Conservation (phyloP, 1,140 invertebrate species). For the Zophobas morio region DNA sequence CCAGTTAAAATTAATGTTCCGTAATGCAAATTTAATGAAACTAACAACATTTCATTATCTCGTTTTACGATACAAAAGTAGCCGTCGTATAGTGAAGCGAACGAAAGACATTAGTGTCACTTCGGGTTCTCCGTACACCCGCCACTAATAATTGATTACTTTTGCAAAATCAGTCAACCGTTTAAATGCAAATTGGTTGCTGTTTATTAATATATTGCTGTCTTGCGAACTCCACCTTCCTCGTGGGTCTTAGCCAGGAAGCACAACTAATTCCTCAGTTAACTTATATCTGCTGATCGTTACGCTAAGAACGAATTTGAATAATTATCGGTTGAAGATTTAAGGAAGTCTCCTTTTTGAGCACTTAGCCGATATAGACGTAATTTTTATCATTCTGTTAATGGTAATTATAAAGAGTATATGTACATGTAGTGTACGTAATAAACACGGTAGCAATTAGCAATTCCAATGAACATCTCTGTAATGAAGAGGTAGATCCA, state of each 20-base stretch:
- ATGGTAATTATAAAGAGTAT: conserved; percentile 42
- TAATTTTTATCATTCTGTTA: conserved; percentile 39
- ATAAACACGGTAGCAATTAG: conserved; percentile 49
- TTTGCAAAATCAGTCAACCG: conserved; percentile 46
- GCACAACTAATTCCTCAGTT: conserved; percentile 23
- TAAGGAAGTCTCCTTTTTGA: conserved; percentile 33
- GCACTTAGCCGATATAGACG: conserved; percentile 8
- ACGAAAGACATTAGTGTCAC: conserved; percentile 47
- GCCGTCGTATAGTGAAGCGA: conserved; percentile 31
- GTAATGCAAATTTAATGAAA: conserved; percentile 48
- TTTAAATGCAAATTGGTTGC: conserved; percentile 49
- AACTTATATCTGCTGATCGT: background rate
- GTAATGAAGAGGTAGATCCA: conserved; percentile 50
- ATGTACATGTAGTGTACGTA: conserved; percentile 34
- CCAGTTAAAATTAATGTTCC: conserved; percentile 44
- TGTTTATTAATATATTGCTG: conserved; percentile 40
- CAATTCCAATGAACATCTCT: conserved; percentile 45
- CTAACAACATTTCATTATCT: conserved; percentile 47
- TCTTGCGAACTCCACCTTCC: conserved; percentile 28
- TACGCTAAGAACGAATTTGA: conserved; percentile 15
- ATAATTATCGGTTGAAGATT: conserved; percentile 37
- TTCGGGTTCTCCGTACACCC: conserved; percentile 39
- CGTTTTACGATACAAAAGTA: conserved; percentile 45
- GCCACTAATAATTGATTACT: conserved; percentile 48
- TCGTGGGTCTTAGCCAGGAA: conserved; percentile 20